phyloP scores from a whole-genome alignment of 1,140 invertebrate genomes.

The Eumeta japonica region DNA sequence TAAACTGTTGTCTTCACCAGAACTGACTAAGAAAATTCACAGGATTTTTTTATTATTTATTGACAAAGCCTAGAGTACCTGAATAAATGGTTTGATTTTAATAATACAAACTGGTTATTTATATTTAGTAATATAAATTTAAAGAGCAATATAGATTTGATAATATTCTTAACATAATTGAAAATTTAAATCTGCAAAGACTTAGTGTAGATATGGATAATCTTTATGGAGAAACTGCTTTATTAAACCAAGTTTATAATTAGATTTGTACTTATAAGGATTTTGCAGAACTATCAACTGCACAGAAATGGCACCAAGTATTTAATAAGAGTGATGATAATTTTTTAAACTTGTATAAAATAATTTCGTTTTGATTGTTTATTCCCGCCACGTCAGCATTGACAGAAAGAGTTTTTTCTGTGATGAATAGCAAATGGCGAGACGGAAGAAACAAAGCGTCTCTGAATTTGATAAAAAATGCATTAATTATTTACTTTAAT shows the following conservation, averaged over 20 bases:
- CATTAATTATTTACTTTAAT: too few relatives aligned
- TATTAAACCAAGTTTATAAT: not conserved
- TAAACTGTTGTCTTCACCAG: not conserved
- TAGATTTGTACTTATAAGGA: too few relatives aligned
- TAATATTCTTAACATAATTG: not conserved
- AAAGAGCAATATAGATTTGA: not conserved
- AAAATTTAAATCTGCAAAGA: slow-evolving; percentile 1
- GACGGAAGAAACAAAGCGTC: too few relatives aligned
- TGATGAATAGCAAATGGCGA: too few relatives aligned
- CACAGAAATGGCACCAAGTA: too few relatives aligned
- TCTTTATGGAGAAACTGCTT: slow-evolving; percentile 1
- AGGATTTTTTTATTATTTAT: not conserved
- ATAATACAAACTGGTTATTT: not conserved
- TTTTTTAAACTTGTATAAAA: slow-evolving; percentile 3
- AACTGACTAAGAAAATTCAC: slow-evolving; percentile 1
- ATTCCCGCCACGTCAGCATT: too few relatives aligned
- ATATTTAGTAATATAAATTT: not conserved
- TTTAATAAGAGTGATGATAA: slow-evolving; percentile 5
- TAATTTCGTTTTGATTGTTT: slow-evolving; percentile 8
- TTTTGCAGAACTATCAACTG: too few relatives aligned
- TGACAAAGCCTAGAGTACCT: slow-evolving; percentile 6
- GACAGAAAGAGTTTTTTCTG: too few relatives aligned
- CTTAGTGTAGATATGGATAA: not conserved
- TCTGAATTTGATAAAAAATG: too few relatives aligned
- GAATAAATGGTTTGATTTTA: slow-evolving; percentile 6